phyloP scores from a whole-genome alignment of 2,888 invertebrate genomes.

The Globia sparganii region DNA sequence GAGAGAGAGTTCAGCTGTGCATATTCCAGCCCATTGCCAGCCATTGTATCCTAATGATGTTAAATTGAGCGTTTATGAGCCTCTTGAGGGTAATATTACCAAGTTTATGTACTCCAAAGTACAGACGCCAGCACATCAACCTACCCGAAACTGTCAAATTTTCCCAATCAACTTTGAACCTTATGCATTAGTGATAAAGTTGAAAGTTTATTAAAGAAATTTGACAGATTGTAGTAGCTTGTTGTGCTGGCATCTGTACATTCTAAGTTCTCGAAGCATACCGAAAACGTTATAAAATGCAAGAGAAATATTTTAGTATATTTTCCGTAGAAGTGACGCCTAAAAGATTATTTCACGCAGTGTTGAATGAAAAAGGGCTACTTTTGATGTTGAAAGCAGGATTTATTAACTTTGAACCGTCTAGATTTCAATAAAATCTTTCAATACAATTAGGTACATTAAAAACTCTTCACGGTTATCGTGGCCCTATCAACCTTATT shows the following conservation, averaged over 20 bases:
- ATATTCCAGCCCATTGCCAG: conserved; percentile 1
- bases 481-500: no score
- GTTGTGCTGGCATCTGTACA: no score
- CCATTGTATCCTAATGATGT: conserved; percentile 31
- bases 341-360: not conserved
- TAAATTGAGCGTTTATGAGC: conserved; percentile 46
- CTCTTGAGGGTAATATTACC: conserved; percentile 37
- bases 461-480: not conserved
- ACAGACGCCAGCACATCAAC: no score
- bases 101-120: conserved; percentile 24
- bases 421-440: not conserved
- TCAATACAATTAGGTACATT: no score
- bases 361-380: not conserved
- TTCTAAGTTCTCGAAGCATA: conserved; percentile 26
- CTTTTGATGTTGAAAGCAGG: not conserved
- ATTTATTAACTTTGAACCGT: not conserved
- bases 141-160: no score
- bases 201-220: no score
- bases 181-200: no score
- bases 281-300: conserved; percentile 26
- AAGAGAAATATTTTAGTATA: conserved; percentile 17
- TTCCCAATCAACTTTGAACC: no score
- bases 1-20: conserved; percentile 23
- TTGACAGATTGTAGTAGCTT: no score
- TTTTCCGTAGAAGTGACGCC: not conserved